A percentile compares a stretch with the other conserved stretches of the same genome.
Conservation (phyloP, 1,140 invertebrate species). For the Macrobrachium rosenbergii region DNA sequence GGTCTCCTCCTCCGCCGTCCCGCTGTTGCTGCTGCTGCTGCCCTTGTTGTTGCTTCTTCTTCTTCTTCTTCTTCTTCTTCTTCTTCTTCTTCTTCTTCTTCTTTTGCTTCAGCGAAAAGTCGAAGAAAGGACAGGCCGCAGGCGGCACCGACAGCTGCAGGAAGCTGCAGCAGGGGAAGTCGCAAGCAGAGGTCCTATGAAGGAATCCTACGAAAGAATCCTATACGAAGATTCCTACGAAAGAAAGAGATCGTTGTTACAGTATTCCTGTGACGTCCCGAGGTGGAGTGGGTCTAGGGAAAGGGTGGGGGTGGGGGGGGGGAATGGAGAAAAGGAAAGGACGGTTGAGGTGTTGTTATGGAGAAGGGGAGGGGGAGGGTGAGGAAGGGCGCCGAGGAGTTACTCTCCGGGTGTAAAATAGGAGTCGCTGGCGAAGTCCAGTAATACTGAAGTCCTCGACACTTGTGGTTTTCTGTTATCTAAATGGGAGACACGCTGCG, state of each 20-base stretch:
- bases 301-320: neutral
- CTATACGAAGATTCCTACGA: no score
- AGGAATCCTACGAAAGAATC: no score
- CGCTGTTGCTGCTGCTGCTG: neutral
- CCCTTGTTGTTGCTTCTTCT: neutral
- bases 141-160: neutral
- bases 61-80: neutral
- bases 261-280: no score
- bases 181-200: neutral
- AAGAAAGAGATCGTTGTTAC: no score
- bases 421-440: no score
- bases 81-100: neutral
- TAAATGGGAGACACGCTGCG: constrained; percentile 24
- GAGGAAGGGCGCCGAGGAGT: constrained; percentile 7
- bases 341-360: no score
- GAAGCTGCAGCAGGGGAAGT: neutral
- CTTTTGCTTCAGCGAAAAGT: neutral
- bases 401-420: constrained; percentile 10
- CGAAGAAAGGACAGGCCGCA: neutral
- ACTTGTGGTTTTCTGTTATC: constrained; percentile 48
- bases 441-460: neutral
- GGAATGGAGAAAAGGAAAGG: neutral
- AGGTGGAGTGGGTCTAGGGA: neutral
- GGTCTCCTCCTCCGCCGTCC: neutral
- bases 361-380: neutral